Base-by-base conservation (phyloP, 23 tunicate species). In the Styela clava region DNA sequence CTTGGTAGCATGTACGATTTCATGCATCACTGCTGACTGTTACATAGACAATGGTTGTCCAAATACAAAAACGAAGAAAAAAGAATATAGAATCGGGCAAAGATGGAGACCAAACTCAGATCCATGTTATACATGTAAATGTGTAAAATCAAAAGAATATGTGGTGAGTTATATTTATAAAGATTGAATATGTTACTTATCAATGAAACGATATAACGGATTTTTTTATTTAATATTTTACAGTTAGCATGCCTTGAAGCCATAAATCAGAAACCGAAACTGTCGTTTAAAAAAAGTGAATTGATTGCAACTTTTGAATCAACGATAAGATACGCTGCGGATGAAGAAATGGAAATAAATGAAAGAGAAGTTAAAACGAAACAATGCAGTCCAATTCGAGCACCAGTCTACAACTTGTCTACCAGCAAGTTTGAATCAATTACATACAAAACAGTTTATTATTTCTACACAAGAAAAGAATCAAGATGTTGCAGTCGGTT, bases 81-180 rank as follows among this genome's bases (percentile, higher is more conserved):
- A 32, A n/a, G 35, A 34, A 3, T 71, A 71, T 30, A 33, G 77
- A 21, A 30, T 71, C 24, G 77, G 77, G 29, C 37, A 71, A 71
- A 27, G 35, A n/a, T 71, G 77, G 77, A 71, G 29, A 32, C 77
- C 77, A 71, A 30, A 31, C 16, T 32, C 35, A 3, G 35, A 71
- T 32, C 34, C 23, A 30, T 71, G 77, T 30, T 71, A 71, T 16
- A 71, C 77, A 3, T 71, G 77, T 16, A 71, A 71, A 71, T 71
- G 77, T 34, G 3, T 31, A 3, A 27, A 34, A 71, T 19, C 24
- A 31, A 71, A 71, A 16, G 16, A 28, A 21, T 28, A 16, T 5
- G 77, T 34, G 23, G 77, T 71, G 35, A 71, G 77, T 71, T 44
- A 44, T 44, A 44, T 44, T 44, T 44, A 44, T n/a, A n/a, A n/a